Conservation (phyloP, 2,888 invertebrate species). For the Zonitis immaculata region DNA sequence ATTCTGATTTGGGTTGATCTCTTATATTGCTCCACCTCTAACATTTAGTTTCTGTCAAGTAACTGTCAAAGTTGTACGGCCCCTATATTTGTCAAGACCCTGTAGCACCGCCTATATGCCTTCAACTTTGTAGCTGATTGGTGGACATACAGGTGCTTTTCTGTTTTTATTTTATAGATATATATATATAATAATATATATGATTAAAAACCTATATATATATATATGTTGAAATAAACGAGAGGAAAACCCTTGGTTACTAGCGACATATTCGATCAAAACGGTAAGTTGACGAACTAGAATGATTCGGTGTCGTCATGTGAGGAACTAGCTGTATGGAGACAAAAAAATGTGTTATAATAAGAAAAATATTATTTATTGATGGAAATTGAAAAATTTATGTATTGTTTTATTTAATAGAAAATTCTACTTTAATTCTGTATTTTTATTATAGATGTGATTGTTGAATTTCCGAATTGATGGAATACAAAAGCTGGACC, state of each 20-base stretch:
- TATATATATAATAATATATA: too few species aligned
- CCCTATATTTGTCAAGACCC: constrained; percentile 48
- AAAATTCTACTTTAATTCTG: too few species aligned
- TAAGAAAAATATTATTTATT: too few species aligned
- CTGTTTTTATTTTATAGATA: too few species aligned
- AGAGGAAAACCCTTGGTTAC: constrained; percentile 37
- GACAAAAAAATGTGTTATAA: too few species aligned
- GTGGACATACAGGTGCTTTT: constrained; percentile 40
- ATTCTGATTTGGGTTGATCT: constrained; percentile 49
- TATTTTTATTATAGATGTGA: too few species aligned
- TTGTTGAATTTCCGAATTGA: too few species aligned
- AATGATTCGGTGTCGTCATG: constrained; percentile 34
- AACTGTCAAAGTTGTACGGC: constrained; percentile 48
- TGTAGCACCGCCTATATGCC: constrained; percentile 46
- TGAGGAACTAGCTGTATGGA: constrained; percentile 20
- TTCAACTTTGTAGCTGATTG: constrained; percentile 39
- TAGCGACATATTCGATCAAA: constrained; percentile 42
- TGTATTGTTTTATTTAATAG: too few species aligned
- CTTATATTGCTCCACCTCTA: constrained; percentile 49
- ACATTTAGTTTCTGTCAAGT: constrained; percentile 49
- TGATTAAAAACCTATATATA: constrained; percentile 42
- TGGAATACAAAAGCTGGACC: too few species aligned
- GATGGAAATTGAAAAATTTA: too few species aligned
- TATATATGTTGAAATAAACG: constrained; percentile 35
- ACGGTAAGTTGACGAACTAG: constrained; percentile 43